Evolutionary conservation across 1,140 invertebrate genomes (phyloP), one percentile per base, ranked within the genome.

Genomic region (Trachymyrmex cornetzi): DNA sequence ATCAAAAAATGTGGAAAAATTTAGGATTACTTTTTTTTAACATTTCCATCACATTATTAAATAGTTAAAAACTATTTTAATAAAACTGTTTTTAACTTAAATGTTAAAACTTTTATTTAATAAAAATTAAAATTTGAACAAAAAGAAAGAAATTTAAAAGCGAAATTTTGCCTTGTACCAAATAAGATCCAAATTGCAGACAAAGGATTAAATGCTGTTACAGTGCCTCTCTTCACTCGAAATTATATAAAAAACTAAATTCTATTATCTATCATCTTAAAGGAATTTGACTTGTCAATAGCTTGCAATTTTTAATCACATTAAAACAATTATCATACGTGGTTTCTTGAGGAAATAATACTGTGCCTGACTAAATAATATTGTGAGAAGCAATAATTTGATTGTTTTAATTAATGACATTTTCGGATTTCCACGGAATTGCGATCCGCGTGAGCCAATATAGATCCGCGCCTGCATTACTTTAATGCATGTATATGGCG

Each of bases 391-490:
- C 3, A 16, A 19, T 16, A 50, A 19, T 34, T 34, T n/a, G 7
- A 63, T 55, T 72, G 0, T 59, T n/a, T 63, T 22, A 50, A 50
- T 38, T 14, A 48, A 67, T 34, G 12, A 50, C 27, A 24, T 19
- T 12, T 55, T 16, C 3, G 59, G 19, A 59, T 88, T 84, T 82
- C 50, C 80, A 91, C 77, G 75, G 82, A 81, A 71, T 19, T 30
- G 64, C 48, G 59, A 79, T 81, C 86, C 34, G 86, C 81, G 86
- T 50, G 67, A 77, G 38, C 63, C 77, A 77, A 77, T 87, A 55
- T 87, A 55, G 55, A 77, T 84, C 82, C 67, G 89, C 84, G 87
- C 87, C 88, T 77, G 89, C 89, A 88, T 90, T 82, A 22, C 48
- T 53, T 38, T 72, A 61, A 74, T 57, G 48, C 48, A 84, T 89